phyloP scores from a whole-genome alignment of 2,888 invertebrate genomes.

The Vandiemenella viatica region DNA sequence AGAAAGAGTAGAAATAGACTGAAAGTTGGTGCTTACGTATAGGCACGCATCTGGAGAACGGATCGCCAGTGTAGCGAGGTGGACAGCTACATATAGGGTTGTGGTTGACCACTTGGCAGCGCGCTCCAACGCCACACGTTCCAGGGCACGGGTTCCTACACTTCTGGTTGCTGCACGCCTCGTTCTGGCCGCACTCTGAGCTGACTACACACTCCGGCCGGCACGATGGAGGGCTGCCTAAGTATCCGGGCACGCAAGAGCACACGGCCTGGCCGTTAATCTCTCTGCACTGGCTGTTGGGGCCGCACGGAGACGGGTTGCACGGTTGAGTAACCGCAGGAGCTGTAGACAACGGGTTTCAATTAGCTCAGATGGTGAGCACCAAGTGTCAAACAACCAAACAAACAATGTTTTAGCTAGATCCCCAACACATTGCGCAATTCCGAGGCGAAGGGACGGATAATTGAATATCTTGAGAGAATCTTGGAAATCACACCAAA shows the following conservation, averaged over 20 bases:
- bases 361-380: no score
- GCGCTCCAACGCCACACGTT: slow-evolving; percentile 54
- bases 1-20: no score
- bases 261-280: slow-evolving; percentile 60
- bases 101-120: slow-evolving; percentile 60
- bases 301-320: slow-evolving; percentile 54
- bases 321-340: slow-evolving; percentile 44
- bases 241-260: slow-evolving; percentile 53
- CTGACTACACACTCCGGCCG: slow-evolving; percentile 64
- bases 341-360: slow-evolving; percentile 18
- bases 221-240: slow-evolving; percentile 62
- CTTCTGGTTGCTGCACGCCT: slow-evolving; percentile 65
- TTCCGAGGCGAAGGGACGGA: no score
- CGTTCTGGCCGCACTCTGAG: slow-evolving; percentile 55
- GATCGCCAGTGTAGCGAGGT: slow-evolving; percentile 41
- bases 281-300: slow-evolving; percentile 58
- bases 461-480: no score
- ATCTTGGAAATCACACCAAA: no score
- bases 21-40: slow-evolving; percentile 23
- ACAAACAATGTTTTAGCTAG: no score
- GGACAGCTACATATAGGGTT: slow-evolving; percentile 65
- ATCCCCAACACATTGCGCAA: no score
- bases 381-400: no score
- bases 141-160: slow-evolving; percentile 67
- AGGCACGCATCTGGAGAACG: slow-evolving; percentile 30